Evolutionary conservation across 1,140 invertebrate genomes (phyloP).

Genomic region (Teleopsis dalmanni): DNA sequence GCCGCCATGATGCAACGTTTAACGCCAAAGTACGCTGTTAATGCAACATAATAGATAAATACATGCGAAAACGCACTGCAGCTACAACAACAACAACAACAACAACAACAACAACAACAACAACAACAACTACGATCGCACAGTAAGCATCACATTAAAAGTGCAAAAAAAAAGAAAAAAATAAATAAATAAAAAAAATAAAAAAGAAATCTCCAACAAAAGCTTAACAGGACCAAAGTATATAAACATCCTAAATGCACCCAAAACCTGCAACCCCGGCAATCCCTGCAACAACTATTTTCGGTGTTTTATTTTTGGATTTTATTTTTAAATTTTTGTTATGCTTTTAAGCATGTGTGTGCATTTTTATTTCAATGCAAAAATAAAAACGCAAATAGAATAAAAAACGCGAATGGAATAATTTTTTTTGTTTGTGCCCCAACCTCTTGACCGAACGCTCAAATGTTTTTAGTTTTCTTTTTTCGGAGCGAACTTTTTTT

Average conservation of each 20-base stretch:
- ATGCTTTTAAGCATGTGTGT: background rate
- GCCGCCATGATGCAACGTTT: background rate
- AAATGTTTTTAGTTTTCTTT: no score
- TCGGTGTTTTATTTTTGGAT: background rate
- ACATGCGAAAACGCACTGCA: slow-evolving; percentile 8
- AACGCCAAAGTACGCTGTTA: slow-evolving; percentile 3
- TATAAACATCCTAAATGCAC: no score
- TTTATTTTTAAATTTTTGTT: no score
- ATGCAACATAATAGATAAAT: slow-evolving; percentile 13
- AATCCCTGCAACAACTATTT: background rate
- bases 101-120: background rate
- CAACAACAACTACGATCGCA: background rate
- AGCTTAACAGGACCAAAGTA: no score
- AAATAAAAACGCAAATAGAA: background rate
- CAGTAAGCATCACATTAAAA: background rate
- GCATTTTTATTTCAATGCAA: background rate
- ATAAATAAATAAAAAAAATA: no score
- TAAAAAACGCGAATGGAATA: background rate
- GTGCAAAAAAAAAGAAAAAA: background rate
- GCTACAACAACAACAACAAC: background rate
- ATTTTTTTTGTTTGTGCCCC: background rate
- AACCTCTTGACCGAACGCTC: no score
- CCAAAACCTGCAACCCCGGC: no score
- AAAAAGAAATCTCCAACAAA: no score
- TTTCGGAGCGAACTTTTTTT: no score